Evolutionary conservation across 2,888 invertebrate genomes (phyloP).

Genomic region (Cyaniris semiargus): DNA sequence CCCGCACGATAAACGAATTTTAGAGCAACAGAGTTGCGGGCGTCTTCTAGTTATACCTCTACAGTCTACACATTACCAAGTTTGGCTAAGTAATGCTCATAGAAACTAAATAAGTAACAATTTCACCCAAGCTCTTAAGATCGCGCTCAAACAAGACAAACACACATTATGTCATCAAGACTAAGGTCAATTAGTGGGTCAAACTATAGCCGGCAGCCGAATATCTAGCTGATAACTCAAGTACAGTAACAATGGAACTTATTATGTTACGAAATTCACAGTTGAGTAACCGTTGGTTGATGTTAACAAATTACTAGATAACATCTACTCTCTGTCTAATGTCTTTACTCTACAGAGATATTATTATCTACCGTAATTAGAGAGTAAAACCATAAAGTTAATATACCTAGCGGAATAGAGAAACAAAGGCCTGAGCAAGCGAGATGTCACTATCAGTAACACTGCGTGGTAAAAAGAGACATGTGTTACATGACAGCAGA

Average conservation of each 20-base stretch:
- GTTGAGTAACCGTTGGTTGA: neutral
- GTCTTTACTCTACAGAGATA: neutral
- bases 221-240: conserved; percentile 31
- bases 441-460: too few species aligned
- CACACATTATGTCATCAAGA: conserved; percentile 52
- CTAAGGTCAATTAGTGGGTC: conserved; percentile 67
- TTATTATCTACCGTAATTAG: conserved; percentile 8
- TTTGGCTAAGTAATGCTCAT: too few species aligned
- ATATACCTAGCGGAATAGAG: too few species aligned
- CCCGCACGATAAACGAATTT: too few species aligned
- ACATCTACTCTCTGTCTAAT: neutral
- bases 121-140: neutral
- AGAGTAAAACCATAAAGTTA: too few species aligned
- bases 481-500: too few species aligned
- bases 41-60: too few species aligned
- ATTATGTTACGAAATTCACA: neutral
- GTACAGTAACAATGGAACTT: neutral
- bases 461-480: too few species aligned
- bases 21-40: too few species aligned
- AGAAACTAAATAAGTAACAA: neutral
- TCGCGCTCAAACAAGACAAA: neutral
- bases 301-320: conserved; percentile 5
- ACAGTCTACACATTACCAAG: too few species aligned
- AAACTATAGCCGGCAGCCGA: conserved; percentile 48
- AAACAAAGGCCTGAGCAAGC: too few species aligned